Percentiles rank a stretch among this genome's conserved stretches.
phyloP scores from a whole-genome alignment of 2,113 vertebrate species.

The Manacus vitellinus region DNA sequence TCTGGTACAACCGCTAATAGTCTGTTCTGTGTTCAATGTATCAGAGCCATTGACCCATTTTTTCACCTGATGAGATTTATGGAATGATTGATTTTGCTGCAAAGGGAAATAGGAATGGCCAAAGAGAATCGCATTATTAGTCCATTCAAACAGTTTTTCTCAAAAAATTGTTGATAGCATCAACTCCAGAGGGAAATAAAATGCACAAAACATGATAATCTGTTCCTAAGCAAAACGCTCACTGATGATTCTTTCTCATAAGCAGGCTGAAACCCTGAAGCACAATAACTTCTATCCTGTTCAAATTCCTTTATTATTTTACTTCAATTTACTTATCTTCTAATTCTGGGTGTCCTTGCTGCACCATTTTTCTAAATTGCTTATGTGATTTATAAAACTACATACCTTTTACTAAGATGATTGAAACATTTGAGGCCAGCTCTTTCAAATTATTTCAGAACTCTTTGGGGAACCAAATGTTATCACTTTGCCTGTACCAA shows the following conservation, averaged over 20 bases:
- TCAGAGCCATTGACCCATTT: not conserved
- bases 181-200: not conserved
- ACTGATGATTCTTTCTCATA: not conserved
- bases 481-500: not conserved
- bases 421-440: not conserved
- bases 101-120: not conserved
- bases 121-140: not conserved
- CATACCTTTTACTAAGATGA: not conserved
- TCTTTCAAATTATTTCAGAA: not conserved
- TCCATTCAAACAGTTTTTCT: not conserved
- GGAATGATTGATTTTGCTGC: not conserved
- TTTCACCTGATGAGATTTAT: not conserved
- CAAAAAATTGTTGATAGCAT: not conserved
- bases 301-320: not conserved
- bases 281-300: not conserved
- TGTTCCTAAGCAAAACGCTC: not conserved
- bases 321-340: not conserved
- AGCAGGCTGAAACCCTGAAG: not conserved
- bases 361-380: not conserved
- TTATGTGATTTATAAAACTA: not conserved
- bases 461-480: not conserved
- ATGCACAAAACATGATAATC: not conserved
- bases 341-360: not conserved
- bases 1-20: not conserved
- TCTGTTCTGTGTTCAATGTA: not conserved